Evolutionary conservation across 64 coral and sea anemone genomes (phyloP).

Genomic region (Montipora efflorescens): DNA sequence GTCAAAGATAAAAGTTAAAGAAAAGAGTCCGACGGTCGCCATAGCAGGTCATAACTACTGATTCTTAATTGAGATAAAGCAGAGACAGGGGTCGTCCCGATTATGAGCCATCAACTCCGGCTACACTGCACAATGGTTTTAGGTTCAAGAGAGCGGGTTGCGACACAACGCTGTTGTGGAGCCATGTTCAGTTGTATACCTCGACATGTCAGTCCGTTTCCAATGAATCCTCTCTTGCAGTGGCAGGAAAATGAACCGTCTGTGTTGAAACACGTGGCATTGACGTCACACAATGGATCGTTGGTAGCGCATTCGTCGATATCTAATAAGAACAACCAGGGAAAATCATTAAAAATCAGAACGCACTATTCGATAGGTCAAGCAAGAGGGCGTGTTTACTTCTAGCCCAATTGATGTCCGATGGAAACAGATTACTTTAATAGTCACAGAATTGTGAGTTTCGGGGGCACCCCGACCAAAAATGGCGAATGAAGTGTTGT

Average conservation of each 20-base stretch:
- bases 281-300: neutral
- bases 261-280: neutral
- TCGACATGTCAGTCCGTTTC: conserved; percentile 17
- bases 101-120: neutral
- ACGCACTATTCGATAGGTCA: neutral
- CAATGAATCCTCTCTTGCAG: conserved; percentile 24
- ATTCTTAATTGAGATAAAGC: no score
- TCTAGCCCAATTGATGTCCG: no score
- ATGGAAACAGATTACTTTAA: no score
- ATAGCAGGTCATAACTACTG: no score
- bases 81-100: neutral
- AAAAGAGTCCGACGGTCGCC: no score
- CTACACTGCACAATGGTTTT: neutral
- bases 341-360: neutral
- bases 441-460: no score
- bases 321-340: conserved; percentile 3
- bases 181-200: conserved; percentile 20
- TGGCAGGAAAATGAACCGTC: neutral
- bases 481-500: no score
- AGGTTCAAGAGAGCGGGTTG: neutral
- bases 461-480: no score
- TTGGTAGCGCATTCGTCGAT: conserved; percentile 8
- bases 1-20: no score
- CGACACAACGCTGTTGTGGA: neutral
- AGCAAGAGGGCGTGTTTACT: no score